Conservation (phyloP, 2,797 vertebrate genomes). For the Echiichthys vipera region DNA sequence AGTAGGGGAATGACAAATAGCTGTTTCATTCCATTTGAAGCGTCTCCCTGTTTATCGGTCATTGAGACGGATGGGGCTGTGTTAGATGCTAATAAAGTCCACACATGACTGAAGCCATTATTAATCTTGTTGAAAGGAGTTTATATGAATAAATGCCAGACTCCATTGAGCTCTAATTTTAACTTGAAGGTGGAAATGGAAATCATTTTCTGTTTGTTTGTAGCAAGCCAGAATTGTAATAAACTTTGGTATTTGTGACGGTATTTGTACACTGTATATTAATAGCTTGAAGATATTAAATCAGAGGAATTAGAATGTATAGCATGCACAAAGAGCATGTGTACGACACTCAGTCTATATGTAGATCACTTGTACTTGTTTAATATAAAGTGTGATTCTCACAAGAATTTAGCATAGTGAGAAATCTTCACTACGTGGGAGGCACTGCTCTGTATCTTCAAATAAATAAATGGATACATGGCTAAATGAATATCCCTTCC, state of each 20-base stretch:
- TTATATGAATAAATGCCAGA: slow-evolving; percentile 69
- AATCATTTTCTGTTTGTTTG: slow-evolving; percentile 52
- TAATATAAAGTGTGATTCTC: slow-evolving; percentile 26
- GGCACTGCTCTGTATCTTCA: slow-evolving; percentile 29
- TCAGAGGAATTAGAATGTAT: background rate
- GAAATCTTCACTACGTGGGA: slow-evolving; percentile 11
- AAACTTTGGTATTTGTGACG: background rate
- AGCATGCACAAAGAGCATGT: background rate
- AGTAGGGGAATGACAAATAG: slow-evolving; percentile 80
- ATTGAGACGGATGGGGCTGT: slow-evolving; percentile 77
- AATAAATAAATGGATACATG: slow-evolving; percentile 37
- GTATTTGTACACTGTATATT: background rate
- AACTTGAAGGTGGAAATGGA: slow-evolving; percentile 48
- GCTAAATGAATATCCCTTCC: slow-evolving; percentile 43
- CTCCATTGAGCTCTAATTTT: slow-evolving; percentile 62
- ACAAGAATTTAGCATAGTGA: background rate
- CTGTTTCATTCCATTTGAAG: slow-evolving; percentile 68
- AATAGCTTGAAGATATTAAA: background rate
- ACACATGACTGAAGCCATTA: slow-evolving; percentile 78
- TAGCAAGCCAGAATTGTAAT: slow-evolving; percentile 2
- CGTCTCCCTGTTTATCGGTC: slow-evolving; percentile 74
- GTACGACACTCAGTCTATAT: background rate
- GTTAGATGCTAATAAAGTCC: slow-evolving; percentile 79
- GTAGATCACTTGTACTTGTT: slow-evolving; percentile 21
- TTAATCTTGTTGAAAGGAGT: slow-evolving; percentile 74